Percentiles rank a stretch among this genome's conserved stretches.
These are phyloP conservation scores for Anagyrus pseudococci DNA, from an alignment of 2,888 invertebrate genomes.

Conservation along the genomic window DNA sequence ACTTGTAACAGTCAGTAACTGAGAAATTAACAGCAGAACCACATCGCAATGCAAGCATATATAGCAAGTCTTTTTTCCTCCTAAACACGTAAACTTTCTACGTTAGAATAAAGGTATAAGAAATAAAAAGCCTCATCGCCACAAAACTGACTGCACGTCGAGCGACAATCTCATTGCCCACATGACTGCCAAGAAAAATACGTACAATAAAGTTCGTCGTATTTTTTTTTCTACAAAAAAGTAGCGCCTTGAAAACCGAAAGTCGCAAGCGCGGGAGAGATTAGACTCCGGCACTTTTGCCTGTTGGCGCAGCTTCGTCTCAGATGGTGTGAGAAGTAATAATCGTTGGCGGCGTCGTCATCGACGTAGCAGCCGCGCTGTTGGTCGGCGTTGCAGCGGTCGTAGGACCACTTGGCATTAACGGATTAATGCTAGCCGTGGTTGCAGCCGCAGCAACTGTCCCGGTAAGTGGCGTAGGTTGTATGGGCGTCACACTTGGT, in stretches of 20 bases:
- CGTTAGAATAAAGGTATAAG: not conserved
- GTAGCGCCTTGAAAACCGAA: slow-evolving; percentile 22
- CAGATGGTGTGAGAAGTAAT: slow-evolving; percentile 39
- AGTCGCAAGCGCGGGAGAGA: not conserved
- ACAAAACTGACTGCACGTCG: not conserved
- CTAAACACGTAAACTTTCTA: not conserved
- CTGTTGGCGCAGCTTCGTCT: slow-evolving; percentile 23
- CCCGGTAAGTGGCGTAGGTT: slow-evolving; percentile 38
- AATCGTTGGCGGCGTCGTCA: slow-evolving; percentile 32
- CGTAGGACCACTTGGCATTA: slow-evolving; percentile 4
- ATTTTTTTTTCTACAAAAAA: too few species aligned
- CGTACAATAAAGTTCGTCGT: slow-evolving; percentile 8
- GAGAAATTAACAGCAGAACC: slow-evolving; percentile 9
- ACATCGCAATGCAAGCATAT: slow-evolving; percentile 5
- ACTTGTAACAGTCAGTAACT: not conserved
- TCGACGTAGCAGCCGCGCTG: slow-evolving; percentile 17
- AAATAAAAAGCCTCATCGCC: slow-evolving; percentile 2
- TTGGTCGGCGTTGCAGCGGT: slow-evolving; percentile 25
- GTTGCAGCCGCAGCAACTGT: slow-evolving; percentile 3
- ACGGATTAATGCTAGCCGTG: not conserved
- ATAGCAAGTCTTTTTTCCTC: slow-evolving; percentile 14
- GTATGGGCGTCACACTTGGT: not conserved
- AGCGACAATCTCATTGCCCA: slow-evolving; percentile 2
- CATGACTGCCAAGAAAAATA: slow-evolving; percentile 8
- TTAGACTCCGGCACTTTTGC: not conserved